These are phyloP conservation scores for Euzophera pinguis DNA, from an alignment of 2,888 invertebrate species.

Conservation along the genomic window DNA sequence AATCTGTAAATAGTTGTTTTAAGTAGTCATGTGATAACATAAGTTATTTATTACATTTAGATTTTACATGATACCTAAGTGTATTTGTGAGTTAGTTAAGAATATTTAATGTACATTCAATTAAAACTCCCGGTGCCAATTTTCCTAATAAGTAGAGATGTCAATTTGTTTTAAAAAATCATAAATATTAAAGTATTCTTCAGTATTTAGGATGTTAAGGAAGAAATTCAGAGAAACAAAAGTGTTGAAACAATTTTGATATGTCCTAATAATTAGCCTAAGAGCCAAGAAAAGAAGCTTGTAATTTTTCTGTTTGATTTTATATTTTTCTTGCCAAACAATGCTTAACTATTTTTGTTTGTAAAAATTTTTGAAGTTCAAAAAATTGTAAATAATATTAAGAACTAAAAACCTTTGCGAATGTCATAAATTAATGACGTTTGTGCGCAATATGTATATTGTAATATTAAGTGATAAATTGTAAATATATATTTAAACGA, in stretches of 20 bases:
- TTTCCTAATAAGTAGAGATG: slow-evolving; percentile 37
- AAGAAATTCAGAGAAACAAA: background rate
- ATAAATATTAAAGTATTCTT: slow-evolving; percentile 1
- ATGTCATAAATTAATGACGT: slow-evolving; percentile 25
- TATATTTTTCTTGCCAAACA: slow-evolving; percentile 1
- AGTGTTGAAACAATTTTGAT: background rate
- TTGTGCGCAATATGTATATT: slow-evolving; percentile 53
- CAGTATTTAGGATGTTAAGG: slow-evolving; percentile 22
- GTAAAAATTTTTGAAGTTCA: slow-evolving; percentile 13
- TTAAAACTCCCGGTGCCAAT: slow-evolving; percentile 57
- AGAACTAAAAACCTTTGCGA: slow-evolving; percentile 21
- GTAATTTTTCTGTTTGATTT: background rate
- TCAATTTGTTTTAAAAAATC: slow-evolving; percentile 24
- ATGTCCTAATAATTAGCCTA: background rate
- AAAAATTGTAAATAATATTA: slow-evolving; percentile 28
- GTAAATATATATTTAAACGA: slow-evolving; percentile 78
- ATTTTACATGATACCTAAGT: slow-evolving; percentile 46
- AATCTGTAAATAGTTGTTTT: slow-evolving; percentile 48
- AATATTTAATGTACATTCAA: slow-evolving; percentile 37
- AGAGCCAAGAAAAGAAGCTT: background rate
- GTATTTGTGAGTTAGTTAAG: slow-evolving; percentile 35
- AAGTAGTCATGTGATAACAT: slow-evolving; percentile 64
- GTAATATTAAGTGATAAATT: slow-evolving; percentile 51
- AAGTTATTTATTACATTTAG: slow-evolving; percentile 69
- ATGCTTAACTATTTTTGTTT: slow-evolving; percentile 9